Conservation (phyloP, 37 sponge, comb jelly and placozoan genomes). For the Chondrosia reniformis region DNA sequence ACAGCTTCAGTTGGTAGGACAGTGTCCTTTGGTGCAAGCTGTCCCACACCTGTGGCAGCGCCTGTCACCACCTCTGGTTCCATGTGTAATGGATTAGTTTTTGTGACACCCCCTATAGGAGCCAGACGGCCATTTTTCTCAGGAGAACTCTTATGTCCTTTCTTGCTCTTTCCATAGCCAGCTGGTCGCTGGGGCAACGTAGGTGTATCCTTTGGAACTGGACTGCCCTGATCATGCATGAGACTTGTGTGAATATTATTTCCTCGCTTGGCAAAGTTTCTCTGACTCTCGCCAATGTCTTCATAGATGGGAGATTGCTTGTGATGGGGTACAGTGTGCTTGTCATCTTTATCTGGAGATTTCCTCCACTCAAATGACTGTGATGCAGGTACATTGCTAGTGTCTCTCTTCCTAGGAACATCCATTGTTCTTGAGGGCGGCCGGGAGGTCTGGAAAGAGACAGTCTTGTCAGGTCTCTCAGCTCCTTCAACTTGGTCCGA, state of each 20-base stretch:
- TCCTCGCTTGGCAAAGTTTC: too few relatives aligned
- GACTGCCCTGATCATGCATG: too few relatives aligned
- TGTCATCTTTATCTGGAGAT: neutral
- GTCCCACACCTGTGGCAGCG: too few relatives aligned
- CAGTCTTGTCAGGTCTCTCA: neutral
- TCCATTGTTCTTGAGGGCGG: too few relatives aligned
- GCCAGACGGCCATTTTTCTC: neutral
- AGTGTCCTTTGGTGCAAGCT: too few relatives aligned
- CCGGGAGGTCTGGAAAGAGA: neutral
- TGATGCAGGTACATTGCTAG: neutral
- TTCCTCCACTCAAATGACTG: neutral
- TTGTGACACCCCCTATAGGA: conserved; percentile 9
- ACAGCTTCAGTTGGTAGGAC: too few relatives aligned
- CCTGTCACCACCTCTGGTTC: too few relatives aligned
- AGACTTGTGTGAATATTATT: too few relatives aligned
- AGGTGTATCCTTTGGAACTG: too few relatives aligned
- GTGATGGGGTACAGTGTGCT: neutral
- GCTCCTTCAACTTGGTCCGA: neutral
- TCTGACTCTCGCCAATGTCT: neutral
- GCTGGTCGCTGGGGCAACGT: neutral
- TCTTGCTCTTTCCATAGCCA: neutral
- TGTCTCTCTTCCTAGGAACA: neutral
- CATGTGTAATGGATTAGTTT: neutral
- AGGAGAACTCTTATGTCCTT: neutral
- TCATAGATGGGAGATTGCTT: neutral